Evolutionary conservation across 2,113 vertebrate genomes (phyloP).

Genomic region (Nerophis lumbriciformis): DNA sequence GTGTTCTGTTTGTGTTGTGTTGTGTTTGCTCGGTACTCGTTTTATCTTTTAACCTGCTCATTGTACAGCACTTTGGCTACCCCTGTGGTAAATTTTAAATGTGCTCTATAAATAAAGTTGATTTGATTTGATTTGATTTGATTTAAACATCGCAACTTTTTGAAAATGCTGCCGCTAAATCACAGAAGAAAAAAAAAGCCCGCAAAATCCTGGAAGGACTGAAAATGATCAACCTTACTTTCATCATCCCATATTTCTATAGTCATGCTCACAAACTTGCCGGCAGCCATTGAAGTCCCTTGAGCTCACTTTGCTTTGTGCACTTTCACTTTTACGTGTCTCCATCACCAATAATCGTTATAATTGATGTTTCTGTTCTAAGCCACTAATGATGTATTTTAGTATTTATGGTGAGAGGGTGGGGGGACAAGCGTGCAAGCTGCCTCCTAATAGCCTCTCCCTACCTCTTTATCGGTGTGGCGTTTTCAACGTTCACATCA

Average conservation of each 20-base stretch:
- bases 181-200: no score
- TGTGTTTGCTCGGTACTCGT: no score
- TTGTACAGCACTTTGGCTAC: no score
- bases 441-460: conserved; percentile 55
- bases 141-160: no score
- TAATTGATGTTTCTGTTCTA: conserved; percentile 57
- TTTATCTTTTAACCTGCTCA: no score
- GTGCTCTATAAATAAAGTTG: no score
- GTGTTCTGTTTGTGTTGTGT: no score
- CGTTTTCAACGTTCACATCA: conserved; percentile 58
- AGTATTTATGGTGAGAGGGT: conserved; percentile 52
- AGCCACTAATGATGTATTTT: conserved; percentile 58
- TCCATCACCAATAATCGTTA: conserved; percentile 53
- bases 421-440: conserved; percentile 38
- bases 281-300: conserved; percentile 44
- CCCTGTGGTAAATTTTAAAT: no score
- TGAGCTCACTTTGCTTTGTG: conserved; percentile 32
- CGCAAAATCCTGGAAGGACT: background rate
- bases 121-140: no score
- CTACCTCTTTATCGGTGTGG: conserved; percentile 53
- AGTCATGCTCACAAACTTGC: conserved; percentile 20
- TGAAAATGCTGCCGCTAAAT: no score
- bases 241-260: conserved; percentile 14
- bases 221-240: background rate
- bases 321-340: conserved; percentile 30